phyloP scores from a whole-genome alignment of 2,797 vertebrate genomes.

The Characodon lateralis region DNA sequence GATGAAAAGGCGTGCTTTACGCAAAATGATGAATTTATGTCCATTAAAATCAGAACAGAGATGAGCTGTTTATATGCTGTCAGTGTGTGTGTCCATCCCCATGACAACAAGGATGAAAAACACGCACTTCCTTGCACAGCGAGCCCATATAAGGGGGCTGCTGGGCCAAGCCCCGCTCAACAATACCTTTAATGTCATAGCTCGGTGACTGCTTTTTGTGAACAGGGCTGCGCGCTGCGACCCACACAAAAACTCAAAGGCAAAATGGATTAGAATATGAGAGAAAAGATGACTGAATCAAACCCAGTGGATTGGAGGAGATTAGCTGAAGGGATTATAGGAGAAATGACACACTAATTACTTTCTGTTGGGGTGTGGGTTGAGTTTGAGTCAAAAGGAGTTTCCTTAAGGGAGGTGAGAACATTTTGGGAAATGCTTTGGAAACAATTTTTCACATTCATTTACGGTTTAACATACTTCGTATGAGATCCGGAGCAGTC shows the following conservation, averaged over 20 bases:
- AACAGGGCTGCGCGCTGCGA: conserved; percentile 64
- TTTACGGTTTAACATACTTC: neutral
- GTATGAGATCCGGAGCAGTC: neutral
- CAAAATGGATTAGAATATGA: conserved; percentile 83
- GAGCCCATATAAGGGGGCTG: conserved; percentile 62
- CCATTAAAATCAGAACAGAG: conserved; percentile 55
- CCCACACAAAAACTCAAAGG: conserved; percentile 82
- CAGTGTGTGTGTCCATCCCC: conserved; percentile 67
- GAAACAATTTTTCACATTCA: conserved; percentile 9
- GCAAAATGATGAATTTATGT: conserved; percentile 71
- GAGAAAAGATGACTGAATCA: conserved; percentile 86
- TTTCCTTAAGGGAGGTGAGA: conserved; percentile 28
- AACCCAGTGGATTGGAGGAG: conserved; percentile 80
- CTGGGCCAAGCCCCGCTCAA: conserved; percentile 63
- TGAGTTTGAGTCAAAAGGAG: conserved; percentile 32
- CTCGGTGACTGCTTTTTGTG: conserved; percentile 79
- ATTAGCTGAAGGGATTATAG: conserved; percentile 76
- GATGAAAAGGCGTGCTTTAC: conserved; percentile 49
- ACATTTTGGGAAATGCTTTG: conserved; percentile 6
- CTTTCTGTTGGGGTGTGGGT: conserved; percentile 63
- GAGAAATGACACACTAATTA: conserved; percentile 80
- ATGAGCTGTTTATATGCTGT: conserved; percentile 34
- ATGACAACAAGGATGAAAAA: conserved; percentile 81
- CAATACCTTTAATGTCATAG: conserved; percentile 86
- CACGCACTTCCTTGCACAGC: conserved; percentile 69